phyloP scores from a whole-genome alignment of 2,888 invertebrate species.

The Marasmarcha lunaedactyla region DNA sequence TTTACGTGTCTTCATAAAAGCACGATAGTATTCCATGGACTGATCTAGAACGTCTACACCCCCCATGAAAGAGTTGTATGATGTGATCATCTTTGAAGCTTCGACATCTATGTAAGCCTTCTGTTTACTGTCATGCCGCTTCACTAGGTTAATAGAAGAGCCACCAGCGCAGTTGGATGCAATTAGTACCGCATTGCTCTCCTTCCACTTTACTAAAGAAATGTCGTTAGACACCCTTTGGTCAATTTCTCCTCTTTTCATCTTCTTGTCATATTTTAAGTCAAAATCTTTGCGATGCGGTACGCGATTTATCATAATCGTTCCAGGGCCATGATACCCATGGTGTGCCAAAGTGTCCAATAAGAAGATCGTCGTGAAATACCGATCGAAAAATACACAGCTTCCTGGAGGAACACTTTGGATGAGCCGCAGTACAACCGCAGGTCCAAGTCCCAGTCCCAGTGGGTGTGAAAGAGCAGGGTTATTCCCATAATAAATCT shows the following conservation, averaged over 20 bases:
- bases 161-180: constrained; percentile 14
- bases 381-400: constrained; percentile 14
- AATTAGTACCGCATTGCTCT: constrained; percentile 15
- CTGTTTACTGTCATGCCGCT: constrained; percentile 15
- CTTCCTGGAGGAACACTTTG: constrained; percentile 15
- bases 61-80: constrained; percentile 16
- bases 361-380: constrained; percentile 14
- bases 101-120: constrained; percentile 14
- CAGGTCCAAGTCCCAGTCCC: constrained; percentile 14
- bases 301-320: constrained; percentile 11
- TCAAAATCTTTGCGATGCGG: constrained; percentile 5
- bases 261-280: constrained; percentile 14
- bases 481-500: constrained; percentile 4
- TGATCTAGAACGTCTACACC: constrained; percentile 19
- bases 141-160: constrained; percentile 9
- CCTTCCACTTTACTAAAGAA: constrained; percentile 15
- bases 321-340: constrained; percentile 10
- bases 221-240: constrained; percentile 10
- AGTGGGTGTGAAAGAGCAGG: constrained; percentile 6
- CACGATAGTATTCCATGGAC: constrained; percentile 19
- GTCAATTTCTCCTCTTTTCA: constrained; percentile 13
- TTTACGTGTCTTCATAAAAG: constrained; percentile 23
- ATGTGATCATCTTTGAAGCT: constrained; percentile 13
- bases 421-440: constrained; percentile 13
- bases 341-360: constrained; percentile 10